Evolutionary conservation across 2,888 invertebrate genomes (phyloP).

Genomic region (Noctuana brunneofusca): DNA sequence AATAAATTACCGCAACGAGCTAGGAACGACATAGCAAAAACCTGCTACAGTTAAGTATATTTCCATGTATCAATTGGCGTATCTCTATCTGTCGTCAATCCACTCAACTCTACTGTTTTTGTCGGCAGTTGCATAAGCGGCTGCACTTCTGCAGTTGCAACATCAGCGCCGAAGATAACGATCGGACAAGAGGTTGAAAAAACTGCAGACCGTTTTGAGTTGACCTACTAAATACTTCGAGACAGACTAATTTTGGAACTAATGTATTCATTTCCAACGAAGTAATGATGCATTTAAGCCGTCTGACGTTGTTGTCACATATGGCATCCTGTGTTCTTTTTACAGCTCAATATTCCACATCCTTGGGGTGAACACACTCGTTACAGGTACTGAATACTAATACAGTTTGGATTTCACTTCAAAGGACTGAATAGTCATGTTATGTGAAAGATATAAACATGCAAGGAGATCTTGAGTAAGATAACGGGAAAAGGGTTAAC

Average conservation of each 20-base stretch:
- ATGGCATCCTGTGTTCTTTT: not conserved
- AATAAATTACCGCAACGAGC: conserved; percentile 11
- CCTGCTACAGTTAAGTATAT: conserved; percentile 23
- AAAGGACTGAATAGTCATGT: not conserved
- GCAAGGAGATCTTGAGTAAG: not conserved
- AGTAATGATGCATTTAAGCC: conserved; percentile 1
- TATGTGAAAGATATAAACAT: not conserved
- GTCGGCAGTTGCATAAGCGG: conserved; percentile 63
- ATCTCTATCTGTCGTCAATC: conserved; percentile 34
- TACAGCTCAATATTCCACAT: not conserved
- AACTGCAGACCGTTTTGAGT: conserved; percentile 35
- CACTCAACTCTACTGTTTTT: conserved; percentile 55
- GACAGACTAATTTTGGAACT: conserved; percentile 54
- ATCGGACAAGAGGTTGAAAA: conserved; percentile 48
- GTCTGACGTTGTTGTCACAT: not conserved
- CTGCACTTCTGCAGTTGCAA: conserved; percentile 63
- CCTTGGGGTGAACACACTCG: conserved; percentile 3
- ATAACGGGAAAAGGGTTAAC: not conserved
- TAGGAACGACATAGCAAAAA: conserved; percentile 11
- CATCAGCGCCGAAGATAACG: conserved; percentile 51
- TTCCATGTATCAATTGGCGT: conserved; percentile 26
- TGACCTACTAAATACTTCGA: conserved; percentile 55
- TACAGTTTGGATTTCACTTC: not conserved
- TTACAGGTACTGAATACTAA: conserved; percentile 11
- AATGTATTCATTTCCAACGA: conserved; percentile 17